Evolutionary conservation across 2,888 invertebrate genomes (phyloP), one percentile per base, ranked within the genome.

Genomic region (Drosophila emarginata): DNA sequence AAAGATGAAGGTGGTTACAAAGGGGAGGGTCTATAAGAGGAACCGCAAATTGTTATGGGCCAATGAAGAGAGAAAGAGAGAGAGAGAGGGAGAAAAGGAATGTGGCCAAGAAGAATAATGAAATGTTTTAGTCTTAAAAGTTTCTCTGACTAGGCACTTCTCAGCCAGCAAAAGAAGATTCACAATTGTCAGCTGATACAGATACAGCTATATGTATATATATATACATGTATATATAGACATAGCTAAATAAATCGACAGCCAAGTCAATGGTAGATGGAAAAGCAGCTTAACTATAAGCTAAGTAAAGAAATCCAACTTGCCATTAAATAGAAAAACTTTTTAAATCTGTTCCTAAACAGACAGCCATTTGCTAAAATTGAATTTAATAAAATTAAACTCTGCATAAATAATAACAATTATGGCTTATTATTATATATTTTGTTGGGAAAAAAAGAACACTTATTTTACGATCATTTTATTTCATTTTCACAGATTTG

Each of bases 31-130:
- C 37, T 26, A 28, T 11, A 14, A 4, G 36, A 61, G 28, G 0
- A 40, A 45, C 26, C 51, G n/a, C 26, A 52, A 52, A 26, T 52
- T 23, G n/a, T 52, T 52, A 7, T 37, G n/a, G 37, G 37, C n/a
- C 37, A 37, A 37, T 37, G 37, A 37, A 32, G 28, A 32, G 11
- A 32, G n/a, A 37, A 3, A 12, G n/a, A 45, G 45, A 21, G 1
- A 45, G 21, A 45, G 9, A n/a, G 18, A 9, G n/a, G 37, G 37
- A 37, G 14, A 5, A 45, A 45, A 54, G 15, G 54, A 28, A 32
- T 36, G n/a, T 26, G 23, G 28, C 32, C 32, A 36, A 36, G 54
- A 36, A 50, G 59, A 59, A 59, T 50, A 59, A 28, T 59, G 40
- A 45, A 45, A 45, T 45, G 45, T 21, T 45, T 45, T 45, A 45